Evolutionary conservation across 1,140 invertebrate genomes (phyloP).

Genomic region (Calliopsis andreniformis): DNA sequence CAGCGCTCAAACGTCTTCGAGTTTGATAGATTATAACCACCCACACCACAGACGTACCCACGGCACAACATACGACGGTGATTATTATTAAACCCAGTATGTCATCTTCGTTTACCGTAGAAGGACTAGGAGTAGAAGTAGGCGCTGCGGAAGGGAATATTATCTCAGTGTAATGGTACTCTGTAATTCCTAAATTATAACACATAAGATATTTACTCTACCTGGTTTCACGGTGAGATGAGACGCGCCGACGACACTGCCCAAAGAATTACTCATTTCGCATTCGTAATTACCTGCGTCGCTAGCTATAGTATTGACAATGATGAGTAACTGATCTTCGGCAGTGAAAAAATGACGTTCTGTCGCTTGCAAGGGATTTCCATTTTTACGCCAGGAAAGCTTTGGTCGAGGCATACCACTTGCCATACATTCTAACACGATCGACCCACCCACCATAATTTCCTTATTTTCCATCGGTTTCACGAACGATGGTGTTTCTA

Average conservation of each 20-base stretch:
- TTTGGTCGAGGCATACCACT: slow-evolving; percentile 92
- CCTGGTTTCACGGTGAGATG: slow-evolving; percentile 83
- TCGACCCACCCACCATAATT: slow-evolving; percentile 88
- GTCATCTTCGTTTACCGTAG: slow-evolving; percentile 83
- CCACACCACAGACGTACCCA: slow-evolving; percentile 94
- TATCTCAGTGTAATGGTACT: no score
- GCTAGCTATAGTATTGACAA: slow-evolving; percentile 87
- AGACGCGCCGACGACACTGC: slow-evolving; percentile 83
- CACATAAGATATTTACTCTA: slow-evolving; percentile 61
- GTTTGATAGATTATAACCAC: slow-evolving; percentile 95
- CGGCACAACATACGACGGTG: slow-evolving; percentile 93
- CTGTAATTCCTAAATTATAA: no score
- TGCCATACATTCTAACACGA: slow-evolving; percentile 94
- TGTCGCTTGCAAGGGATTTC: slow-evolving; percentile 85
- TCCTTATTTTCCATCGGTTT: slow-evolving; percentile 93
- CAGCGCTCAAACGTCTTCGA: slow-evolving; percentile 83
- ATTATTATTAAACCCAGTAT: slow-evolving; percentile 94
- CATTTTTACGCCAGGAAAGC: slow-evolving; percentile 95
- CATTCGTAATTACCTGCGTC: slow-evolving; percentile 95
- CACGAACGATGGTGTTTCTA: slow-evolving; percentile 92
- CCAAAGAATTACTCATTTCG: slow-evolving; percentile 92
- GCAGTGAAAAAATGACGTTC: slow-evolving; percentile 91
- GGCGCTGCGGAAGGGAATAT: no score
- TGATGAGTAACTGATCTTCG: slow-evolving; percentile 93
- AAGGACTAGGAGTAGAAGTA: slow-evolving; percentile 59